Base-by-base conservation (phyloP, 2,797 vertebrate genomes). In the Chiroxiphia lanceolata region DNA sequence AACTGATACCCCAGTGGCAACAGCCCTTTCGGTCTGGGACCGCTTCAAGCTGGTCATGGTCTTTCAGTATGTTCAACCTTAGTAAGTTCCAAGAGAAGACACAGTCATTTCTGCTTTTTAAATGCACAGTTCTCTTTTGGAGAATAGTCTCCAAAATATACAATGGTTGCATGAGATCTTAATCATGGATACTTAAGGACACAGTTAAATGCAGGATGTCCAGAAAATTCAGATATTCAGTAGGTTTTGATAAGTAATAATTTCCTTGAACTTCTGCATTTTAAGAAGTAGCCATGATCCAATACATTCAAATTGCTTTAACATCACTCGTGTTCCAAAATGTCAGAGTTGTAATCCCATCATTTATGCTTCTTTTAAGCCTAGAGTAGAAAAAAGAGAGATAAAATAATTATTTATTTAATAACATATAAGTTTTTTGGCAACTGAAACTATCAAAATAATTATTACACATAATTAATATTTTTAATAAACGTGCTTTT, bases 11-110 rank as follows among this genome's bases (percentile, higher is more conserved):
- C 97, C 98, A 8, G 98, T 96, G 87, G 98, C 97, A 92, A 99
- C 98, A 19, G 98, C 97, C 97, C 98, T 98, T 97, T 99, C 99
- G 59, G 99, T 99, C 95, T 99, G 98, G 50, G 98, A 98, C 97
- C 97, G 98, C 97, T 98, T 99, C 98, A 99, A 97, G 98, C 99
- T 99, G 98, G 99, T 99, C 99, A 99, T 99, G 98, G 97, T 98
- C 98, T 96, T 97, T 97, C 96, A 93, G 97, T 96, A 94, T 90
- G 92, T 95, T 98, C 97, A 96, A 96, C 75, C 96, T 98, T 97
- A 98, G 97, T 97, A 98, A 97, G 98, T 96, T 97, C 97, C 96
- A 96, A 96, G 88, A 95, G 95, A 96, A 97, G 94, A 81, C 61
- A 96, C 76, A 96, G 91, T 96, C 98, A 98, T 98, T 80, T 96